These are phyloP conservation scores for Tetheella fluctuosa DNA, from an alignment of 2,888 invertebrate species.

Conservation along the genomic window DNA sequence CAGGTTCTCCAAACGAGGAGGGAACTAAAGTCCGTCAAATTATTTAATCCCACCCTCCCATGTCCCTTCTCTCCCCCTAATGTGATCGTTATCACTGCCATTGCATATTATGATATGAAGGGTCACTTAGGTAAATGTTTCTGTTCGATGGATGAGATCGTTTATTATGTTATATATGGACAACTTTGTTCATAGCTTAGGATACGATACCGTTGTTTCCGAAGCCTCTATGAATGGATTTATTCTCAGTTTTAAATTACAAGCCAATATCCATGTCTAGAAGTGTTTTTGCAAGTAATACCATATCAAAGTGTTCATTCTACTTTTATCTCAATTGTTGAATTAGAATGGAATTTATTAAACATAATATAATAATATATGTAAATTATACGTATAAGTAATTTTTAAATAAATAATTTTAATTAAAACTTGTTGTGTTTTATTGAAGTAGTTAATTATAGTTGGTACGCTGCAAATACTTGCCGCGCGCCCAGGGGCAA, in stretches of 20 bases:
- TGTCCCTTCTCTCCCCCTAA: slow-evolving; percentile 25
- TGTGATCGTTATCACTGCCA: slow-evolving; percentile 22
- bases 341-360: slow-evolving; percentile 59
- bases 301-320: slow-evolving; percentile 30
- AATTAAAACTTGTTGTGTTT: not conserved
- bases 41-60: slow-evolving; percentile 24
- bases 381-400: slow-evolving; percentile 79
- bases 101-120: not conserved
- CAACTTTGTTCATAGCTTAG: not conserved
- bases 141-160: not conserved
- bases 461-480: too few species aligned
- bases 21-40: slow-evolving; percentile 46
- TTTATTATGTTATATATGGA: not conserved
- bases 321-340: slow-evolving; percentile 46
- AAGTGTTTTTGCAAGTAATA: slow-evolving; percentile 22
- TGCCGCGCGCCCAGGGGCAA: too few species aligned
- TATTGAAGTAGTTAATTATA: not conserved
- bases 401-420: slow-evolving; percentile 64
- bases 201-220: not conserved
- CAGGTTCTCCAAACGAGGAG: slow-evolving; percentile 65
- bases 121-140: not conserved
- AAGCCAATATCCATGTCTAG: not conserved
- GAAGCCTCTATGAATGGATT: not conserved
- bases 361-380: slow-evolving; percentile 44
- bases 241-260: not conserved